These are phyloP conservation scores for Muricea muricata DNA, from an alignment of 92 coral and sea anemone species.

Conservation along the genomic window DNA sequence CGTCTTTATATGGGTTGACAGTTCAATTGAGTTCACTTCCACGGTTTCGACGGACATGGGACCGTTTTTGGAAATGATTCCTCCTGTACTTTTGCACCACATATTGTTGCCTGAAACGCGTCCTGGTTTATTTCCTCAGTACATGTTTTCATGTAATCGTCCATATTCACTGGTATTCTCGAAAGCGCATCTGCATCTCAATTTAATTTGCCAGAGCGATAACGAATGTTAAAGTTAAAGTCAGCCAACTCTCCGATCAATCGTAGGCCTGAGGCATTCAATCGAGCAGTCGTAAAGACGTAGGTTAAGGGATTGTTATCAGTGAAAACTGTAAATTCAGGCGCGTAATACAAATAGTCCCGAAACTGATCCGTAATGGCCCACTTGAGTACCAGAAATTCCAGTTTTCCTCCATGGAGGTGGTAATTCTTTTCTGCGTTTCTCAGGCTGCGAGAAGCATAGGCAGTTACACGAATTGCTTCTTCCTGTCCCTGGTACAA, in stretches of 20 bases:
- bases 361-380: no score
- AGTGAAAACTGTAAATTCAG: no score
- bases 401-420: background rate
- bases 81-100: constrained; percentile 38
- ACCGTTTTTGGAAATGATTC: constrained; percentile 32
- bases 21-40: background rate
- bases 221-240: constrained; percentile 11
- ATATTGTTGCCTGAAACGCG: constrained; percentile 31
- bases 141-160: constrained; percentile 28
- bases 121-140: constrained; percentile 28
- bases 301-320: no score
- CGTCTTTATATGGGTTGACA: background rate
- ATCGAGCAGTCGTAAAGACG: constrained; percentile 47
- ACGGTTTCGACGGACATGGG: constrained; percentile 25
- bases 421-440: background rate
- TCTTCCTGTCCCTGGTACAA: background rate
- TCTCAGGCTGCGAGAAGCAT: background rate
- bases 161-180: constrained; percentile 1
- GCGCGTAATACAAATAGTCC: no score
- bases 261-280: constrained; percentile 14
- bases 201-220: background rate
- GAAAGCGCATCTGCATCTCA: background rate
- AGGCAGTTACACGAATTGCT: background rate
- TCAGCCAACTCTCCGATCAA: constrained; percentile 27
- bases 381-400: no score